These are phyloP conservation scores for Zelleria hepariella DNA, from an alignment of 2,888 invertebrate genomes.

Conservation along the genomic window DNA sequence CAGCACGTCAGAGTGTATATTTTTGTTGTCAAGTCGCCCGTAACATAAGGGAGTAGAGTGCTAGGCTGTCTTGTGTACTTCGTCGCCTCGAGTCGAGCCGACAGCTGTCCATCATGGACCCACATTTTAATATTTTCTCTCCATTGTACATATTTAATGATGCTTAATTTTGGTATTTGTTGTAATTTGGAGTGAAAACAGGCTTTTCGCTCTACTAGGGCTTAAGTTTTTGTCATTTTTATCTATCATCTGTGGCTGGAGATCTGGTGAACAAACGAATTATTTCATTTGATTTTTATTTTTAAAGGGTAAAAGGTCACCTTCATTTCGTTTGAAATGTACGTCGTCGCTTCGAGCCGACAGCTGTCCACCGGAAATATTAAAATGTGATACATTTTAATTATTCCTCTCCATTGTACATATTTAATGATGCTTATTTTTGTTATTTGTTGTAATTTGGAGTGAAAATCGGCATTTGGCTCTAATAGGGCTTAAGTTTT, in stretches of 20 bases:
- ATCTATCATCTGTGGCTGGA: too few relatives aligned
- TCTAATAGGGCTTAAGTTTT: too few relatives aligned
- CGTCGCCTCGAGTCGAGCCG: background rate
- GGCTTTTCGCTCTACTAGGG: too few relatives aligned
- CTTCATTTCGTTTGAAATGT: background rate
- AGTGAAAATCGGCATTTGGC: too few relatives aligned
- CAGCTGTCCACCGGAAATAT: background rate
- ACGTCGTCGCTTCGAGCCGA: background rate
- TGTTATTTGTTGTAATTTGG: background rate
- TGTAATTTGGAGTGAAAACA: too few relatives aligned
- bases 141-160: background rate
- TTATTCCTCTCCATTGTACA: background rate
- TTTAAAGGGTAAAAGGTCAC: background rate
- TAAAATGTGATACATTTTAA: background rate
- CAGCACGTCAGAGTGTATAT: too few relatives aligned
- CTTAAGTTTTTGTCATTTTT: too few relatives aligned
- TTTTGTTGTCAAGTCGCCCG: too few relatives aligned
- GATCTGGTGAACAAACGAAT: too few relatives aligned
- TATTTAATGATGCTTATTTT: background rate
- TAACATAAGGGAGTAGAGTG: too few relatives aligned
- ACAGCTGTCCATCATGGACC: background rate
- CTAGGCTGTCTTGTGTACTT: too few relatives aligned
- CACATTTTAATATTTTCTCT: background rate
- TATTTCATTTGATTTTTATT: too few relatives aligned
- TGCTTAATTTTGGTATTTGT: background rate